A percentile compares a stretch with the other conserved stretches of the same genome.
phyloP scores from a whole-genome alignment of 53 echinoderm and acorn worm species.

The Arbacia lixula region DNA sequence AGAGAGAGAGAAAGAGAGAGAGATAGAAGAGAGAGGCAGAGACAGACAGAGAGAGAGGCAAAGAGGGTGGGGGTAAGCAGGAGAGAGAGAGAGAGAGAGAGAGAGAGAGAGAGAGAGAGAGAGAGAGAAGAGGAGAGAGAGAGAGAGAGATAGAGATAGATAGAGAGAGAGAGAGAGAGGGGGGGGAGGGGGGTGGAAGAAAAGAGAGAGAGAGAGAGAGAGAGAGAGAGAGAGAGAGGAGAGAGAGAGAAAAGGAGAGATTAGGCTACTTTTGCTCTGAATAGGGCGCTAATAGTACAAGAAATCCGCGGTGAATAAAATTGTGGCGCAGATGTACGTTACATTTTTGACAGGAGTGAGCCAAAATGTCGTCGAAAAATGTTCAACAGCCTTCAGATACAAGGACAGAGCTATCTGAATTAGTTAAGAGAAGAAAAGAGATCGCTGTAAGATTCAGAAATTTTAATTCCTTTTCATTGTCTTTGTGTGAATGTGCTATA shows the following conservation, averaged over 20 bases:
- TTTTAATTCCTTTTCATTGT: no score
- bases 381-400: no score
- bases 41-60: background rate
- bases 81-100: background rate
- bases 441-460: no score
- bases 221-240: background rate
- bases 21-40: background rate
- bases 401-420: no score
- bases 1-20: background rate
- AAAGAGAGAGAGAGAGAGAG: background rate
- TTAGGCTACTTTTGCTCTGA: no score
- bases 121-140: background rate
- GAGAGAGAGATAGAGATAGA: background rate
- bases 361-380: no score
- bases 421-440: no score
- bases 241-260: background rate
- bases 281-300: no score
- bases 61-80: background rate
- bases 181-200: background rate
- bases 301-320: background rate
- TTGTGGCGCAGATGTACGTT: background rate
- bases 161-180: background rate
- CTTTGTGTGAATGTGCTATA: no score
- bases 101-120: background rate
- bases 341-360: no score